These are phyloP conservation scores for Nannobrachium achirus DNA, from an alignment of 2,113 vertebrate genomes.

Conservation along the genomic window DNA sequence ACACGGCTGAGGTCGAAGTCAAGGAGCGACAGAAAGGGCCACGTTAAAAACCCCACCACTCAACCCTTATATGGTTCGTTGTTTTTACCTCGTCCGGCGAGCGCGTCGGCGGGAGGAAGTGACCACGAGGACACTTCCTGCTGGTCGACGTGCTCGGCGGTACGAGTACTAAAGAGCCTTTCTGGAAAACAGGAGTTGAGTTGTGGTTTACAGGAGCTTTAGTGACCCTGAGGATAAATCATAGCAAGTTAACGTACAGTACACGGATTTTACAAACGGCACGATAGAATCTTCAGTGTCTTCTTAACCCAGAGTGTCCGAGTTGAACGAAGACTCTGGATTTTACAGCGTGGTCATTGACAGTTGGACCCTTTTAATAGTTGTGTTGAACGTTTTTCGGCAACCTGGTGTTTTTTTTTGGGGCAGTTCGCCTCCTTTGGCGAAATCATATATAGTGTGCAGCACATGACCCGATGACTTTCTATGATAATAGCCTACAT, in stretches of 20 bases:
- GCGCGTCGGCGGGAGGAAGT: no score
- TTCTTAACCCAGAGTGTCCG: no score
- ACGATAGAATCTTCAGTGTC: no score
- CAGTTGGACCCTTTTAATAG: constrained; percentile 39
- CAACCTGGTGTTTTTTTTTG: not conserved
- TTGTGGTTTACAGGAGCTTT: no score
- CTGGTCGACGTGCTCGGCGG: no score
- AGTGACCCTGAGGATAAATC: no score
- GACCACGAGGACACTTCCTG: no score
- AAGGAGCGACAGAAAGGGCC: constrained; percentile 39
- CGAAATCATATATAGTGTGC: not conserved
- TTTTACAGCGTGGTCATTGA: constrained; percentile 47
- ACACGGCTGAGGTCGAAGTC: constrained; percentile 34
- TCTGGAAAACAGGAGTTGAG: no score
- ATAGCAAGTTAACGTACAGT: no score
- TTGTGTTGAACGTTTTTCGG: not conserved
- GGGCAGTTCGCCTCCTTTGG: not conserved
- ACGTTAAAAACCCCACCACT: constrained; percentile 37
- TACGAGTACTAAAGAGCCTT: no score
- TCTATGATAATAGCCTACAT: constrained; percentile 17
- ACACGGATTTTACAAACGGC: no score
- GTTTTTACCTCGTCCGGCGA: not conserved
- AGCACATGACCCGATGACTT: constrained; percentile 22
- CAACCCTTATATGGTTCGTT: constrained; percentile 4
- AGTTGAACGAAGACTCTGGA: no score